Base-by-base conservation (phyloP, 2,797 vertebrate species). In the Lepus oiostolus region DNA sequence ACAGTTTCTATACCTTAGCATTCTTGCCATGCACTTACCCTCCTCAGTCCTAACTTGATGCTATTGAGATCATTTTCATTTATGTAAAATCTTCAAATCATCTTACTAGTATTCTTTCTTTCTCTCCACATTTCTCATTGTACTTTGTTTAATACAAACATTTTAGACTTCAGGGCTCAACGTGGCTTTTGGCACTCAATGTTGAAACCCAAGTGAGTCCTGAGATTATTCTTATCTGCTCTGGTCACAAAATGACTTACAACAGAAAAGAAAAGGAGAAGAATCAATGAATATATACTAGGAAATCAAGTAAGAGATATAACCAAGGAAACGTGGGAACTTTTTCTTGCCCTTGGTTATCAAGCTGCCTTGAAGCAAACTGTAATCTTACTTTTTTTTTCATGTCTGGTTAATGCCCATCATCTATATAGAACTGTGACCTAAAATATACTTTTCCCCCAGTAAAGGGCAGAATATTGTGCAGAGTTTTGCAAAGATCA, bases 401-500 rank as follows among this genome's bases (percentile, higher is more conserved):
- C 54, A 67, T 52, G 35, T 85, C 65, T n/a, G 0, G 10, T 28
- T 88, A 76, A 60, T 22, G 14, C 26, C 13, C 63, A 32, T 71
- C 62, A 65, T 47, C 16, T 65, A 17, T 62, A 28, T 28, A 90
- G 63, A 87, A 87, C 1, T 54, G 14, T 75, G 58, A 13, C 30
- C 32, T 83, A 38, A 87, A 85, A 92, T 47, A 52, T 22, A 77
- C 0, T 11, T 71, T 32, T 32, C 2, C 30, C 58, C 42, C 58
- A 52, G 68, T 6, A 86, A 77, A 96, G 68, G 32, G 54, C 30
- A 79, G 19, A 50, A 80, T 82, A 86, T 2, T 32, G 83, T 14
- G 81, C 9, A 58, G 52, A 85, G 9, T 42, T 93, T 74, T 93
- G 52, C 71, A 91, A n/a, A 58, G 35, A 89, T 68, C 22, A 13